phyloP scores from a whole-genome alignment of 2,113 vertebrate species.

The Girardinichthys multiradiatus region DNA sequence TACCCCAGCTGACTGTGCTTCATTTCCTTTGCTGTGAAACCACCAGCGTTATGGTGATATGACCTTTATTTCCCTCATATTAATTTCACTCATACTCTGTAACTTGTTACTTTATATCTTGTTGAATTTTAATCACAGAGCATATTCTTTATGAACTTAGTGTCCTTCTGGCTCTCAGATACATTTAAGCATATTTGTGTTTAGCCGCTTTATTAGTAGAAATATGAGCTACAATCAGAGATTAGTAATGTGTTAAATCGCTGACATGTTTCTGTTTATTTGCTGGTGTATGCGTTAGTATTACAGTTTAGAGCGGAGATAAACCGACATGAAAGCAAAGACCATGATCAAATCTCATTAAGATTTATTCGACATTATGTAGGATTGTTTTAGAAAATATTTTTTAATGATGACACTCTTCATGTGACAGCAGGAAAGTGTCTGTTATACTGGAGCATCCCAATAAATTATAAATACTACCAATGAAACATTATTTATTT shows the following conservation, averaged over 20 bases:
- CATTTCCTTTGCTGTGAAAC: constrained; percentile 15
- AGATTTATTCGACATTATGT: constrained; percentile 41
- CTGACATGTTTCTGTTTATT: constrained; percentile 20
- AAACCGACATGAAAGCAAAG: constrained; percentile 41
- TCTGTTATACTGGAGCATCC: background rate
- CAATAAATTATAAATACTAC: no score
- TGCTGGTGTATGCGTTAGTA: constrained; percentile 24
- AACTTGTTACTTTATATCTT: constrained; percentile 22
- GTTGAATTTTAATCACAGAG: constrained; percentile 34
- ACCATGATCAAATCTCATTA: constrained; percentile 36
- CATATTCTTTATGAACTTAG: constrained; percentile 8
- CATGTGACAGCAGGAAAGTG: background rate
- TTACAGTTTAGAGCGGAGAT: constrained; percentile 35
- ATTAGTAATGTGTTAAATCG: constrained; percentile 51
- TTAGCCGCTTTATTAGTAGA: constrained; percentile 20
- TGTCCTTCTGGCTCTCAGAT: constrained; percentile 12
- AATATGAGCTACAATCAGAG: constrained; percentile 39
- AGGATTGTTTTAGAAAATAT: constrained; percentile 14
- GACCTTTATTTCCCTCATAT: constrained; percentile 38
- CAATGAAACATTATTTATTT: background rate
- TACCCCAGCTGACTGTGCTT: constrained; percentile 15
- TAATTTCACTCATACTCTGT: constrained; percentile 16
- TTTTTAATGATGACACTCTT: constrained; percentile 3
- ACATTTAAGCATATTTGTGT: constrained; percentile 10
- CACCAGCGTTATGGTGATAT: constrained; percentile 30